Evolutionary conservation across 2,797 vertebrate species (phyloP), one percentile per base, ranked within the genome.

Genomic region (Heliangelus exortis): DNA sequence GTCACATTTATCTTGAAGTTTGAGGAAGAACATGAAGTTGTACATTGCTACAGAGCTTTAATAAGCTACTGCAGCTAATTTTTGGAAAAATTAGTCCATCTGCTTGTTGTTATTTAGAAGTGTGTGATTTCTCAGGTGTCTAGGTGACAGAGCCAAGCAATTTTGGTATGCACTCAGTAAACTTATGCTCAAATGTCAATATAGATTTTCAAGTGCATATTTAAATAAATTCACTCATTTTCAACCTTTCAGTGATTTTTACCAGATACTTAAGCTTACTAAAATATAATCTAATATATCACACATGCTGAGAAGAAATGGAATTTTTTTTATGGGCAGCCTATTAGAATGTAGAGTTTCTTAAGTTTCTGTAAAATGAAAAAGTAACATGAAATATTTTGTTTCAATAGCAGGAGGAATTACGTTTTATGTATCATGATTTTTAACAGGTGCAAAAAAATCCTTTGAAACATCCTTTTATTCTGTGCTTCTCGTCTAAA

Each of bases 101-200:
- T 95, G 86, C 41, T 89, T 92, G 75, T 65, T 93, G 74, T 94
- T 93, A 80, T 87, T 85, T 85, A 80, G 43, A 81, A 81, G 19
- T 43, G 58, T 88, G 62, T 73, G 65, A 87, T 94, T 90, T 93
- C 53, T 96, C 95, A 95, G 94, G 93, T 96, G 88, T 74, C 71
- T 91, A n/a, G 78, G 76, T 92, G 69, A 75, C 61, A 79, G 39
- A 86, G 89, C 89, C 87, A 92, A 81, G 61, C 51, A 90, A 51
- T 91, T 94, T 91, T 82, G 33, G 45, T 87, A 54, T 63, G 41
- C 63, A 48, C 26, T 31, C 74, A 67, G 36, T 66, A 93, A 92
- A 71, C 36, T 63, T 25, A 8, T 0, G 5, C 66, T 93, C 76
- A 91, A 87, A 95, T 92, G 79, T 91, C 93, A 93, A 10, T 66